Conservation (phyloP, 2,113 vertebrate species). For the Odobenus rosmarus region DNA sequence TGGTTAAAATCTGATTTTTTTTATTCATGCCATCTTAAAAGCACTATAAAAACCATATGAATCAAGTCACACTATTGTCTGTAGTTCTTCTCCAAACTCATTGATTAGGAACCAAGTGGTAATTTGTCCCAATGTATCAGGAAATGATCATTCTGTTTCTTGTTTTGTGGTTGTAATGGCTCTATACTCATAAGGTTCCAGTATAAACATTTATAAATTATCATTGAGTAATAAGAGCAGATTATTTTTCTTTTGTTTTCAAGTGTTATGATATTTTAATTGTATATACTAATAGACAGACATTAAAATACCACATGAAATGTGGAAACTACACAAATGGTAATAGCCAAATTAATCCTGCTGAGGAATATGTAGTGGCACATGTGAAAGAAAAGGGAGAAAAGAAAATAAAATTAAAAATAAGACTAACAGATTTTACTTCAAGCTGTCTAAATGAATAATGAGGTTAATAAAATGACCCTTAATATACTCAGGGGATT, state of each 20-base stretch:
- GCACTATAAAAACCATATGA: neutral
- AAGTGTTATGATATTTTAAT: slow-evolving; percentile 17
- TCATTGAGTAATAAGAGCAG: neutral
- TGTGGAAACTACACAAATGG: neutral
- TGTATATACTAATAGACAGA: neutral
- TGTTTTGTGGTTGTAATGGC: slow-evolving; percentile 45
- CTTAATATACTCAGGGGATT: slow-evolving; percentile 51
- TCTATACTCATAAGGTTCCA: neutral
- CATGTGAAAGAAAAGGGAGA: slow-evolving; percentile 20
- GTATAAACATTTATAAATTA: slow-evolving; percentile 50
- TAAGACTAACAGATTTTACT: slow-evolving; percentile 47
- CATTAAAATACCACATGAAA: slow-evolving; percentile 15
- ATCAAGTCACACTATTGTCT: slow-evolving; percentile 32
- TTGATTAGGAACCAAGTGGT: slow-evolving; percentile 31
- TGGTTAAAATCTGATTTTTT: neutral
- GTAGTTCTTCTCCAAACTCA: neutral
- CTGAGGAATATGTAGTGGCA: neutral
- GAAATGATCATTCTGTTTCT: slow-evolving; percentile 17
- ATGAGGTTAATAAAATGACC: slow-evolving; percentile 51
- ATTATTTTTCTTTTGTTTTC: slow-evolving; percentile 20
- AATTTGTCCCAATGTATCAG: neutral
- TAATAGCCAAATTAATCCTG: neutral
- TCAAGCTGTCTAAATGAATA: slow-evolving; percentile 56
- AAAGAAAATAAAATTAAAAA: neutral
- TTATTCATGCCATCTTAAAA: slow-evolving; percentile 23